These are phyloP conservation scores for Papilio protenor DNA, from an alignment of 2,888 invertebrate genomes.

Conservation along the genomic window DNA sequence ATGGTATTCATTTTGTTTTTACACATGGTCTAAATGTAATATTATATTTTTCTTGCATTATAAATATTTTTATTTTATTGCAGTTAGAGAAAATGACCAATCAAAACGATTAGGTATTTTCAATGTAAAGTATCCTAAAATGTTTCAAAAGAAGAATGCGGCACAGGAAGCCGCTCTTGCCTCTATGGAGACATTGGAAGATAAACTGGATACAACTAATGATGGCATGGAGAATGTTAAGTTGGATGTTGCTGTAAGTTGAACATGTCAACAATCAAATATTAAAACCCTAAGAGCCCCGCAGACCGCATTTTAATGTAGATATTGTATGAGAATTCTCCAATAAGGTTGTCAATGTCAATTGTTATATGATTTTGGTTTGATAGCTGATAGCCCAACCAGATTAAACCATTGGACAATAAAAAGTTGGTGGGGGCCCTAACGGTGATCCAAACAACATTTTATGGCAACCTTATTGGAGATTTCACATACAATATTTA, in stretches of 20 bases:
- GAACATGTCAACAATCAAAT: too few relatives aligned
- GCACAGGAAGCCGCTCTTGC: constrained; percentile 89
- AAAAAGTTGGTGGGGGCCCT: too few relatives aligned
- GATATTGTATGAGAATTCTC: too few relatives aligned
- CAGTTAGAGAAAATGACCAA: constrained; percentile 33
- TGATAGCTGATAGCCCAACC: too few relatives aligned
- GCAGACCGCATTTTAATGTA: too few relatives aligned
- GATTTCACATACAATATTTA: too few relatives aligned
- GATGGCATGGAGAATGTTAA: constrained; percentile 91
- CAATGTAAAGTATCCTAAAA: constrained; percentile 75
- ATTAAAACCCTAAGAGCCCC: too few relatives aligned
- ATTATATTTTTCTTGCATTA: neutral
- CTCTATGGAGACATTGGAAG: constrained; percentile 92
- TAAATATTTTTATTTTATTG: neutral
- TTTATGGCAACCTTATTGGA: too few relatives aligned
- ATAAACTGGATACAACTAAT: constrained; percentile 87
- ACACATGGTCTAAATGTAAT: constrained; percentile 33
- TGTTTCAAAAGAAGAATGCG: constrained; percentile 83
- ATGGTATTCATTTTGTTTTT: constrained; percentile 57
- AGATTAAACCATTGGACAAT: too few relatives aligned
- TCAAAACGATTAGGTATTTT: constrained; percentile 54
- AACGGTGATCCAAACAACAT: too few relatives aligned
- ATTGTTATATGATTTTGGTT: too few relatives aligned
- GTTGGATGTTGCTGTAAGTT: constrained; percentile 82
- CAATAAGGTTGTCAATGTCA: too few relatives aligned